Evolutionary conservation across 2,888 invertebrate species (phyloP).

Genomic region (Monopis laevigella): DNA sequence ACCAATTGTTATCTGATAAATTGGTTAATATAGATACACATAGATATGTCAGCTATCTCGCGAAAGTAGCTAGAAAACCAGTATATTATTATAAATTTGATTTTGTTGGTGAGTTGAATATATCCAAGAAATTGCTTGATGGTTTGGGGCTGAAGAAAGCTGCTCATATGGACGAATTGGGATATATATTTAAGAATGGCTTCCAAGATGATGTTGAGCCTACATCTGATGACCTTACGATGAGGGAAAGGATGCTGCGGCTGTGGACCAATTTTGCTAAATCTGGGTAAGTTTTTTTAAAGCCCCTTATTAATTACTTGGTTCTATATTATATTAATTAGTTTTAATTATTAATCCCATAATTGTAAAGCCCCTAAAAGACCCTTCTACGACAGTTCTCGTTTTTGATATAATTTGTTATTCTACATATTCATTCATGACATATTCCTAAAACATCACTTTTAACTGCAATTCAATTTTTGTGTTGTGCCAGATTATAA

Average conservation of each 20-base stretch:
- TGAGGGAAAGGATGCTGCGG: slow-evolving; percentile 47
- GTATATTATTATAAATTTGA: slow-evolving; percentile 52
- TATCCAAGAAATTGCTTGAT: slow-evolving; percentile 26
- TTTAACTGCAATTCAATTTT: too few relatives aligned
- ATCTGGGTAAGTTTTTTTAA: slow-evolving; percentile 50
- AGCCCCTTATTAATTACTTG: too few relatives aligned
- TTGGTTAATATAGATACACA: slow-evolving; percentile 37
- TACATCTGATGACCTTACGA: slow-evolving; percentile 40
- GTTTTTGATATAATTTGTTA: too few relatives aligned
- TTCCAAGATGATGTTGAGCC: slow-evolving; percentile 37
- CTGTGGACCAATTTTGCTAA: slow-evolving; percentile 61
- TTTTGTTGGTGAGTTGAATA: slow-evolving; percentile 45
- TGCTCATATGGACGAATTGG: slow-evolving; percentile 46
- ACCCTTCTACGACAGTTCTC: too few relatives aligned
- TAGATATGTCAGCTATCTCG: slow-evolving; percentile 42
- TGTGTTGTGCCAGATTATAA: too few relatives aligned
- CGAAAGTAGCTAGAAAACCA: slow-evolving; percentile 40
- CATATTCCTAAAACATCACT: too few relatives aligned
- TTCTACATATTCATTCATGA: too few relatives aligned
- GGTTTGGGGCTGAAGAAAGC: slow-evolving; percentile 31
- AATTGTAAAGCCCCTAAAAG: too few relatives aligned
- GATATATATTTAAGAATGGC: slow-evolving; percentile 46
- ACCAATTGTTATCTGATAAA: slow-evolving; percentile 39
- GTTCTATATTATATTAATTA: too few relatives aligned
- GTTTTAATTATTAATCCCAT: too few relatives aligned